Evolutionary conservation across 1,140 invertebrate species (phyloP).

Genomic region (Hirudo medicinalis): DNA sequence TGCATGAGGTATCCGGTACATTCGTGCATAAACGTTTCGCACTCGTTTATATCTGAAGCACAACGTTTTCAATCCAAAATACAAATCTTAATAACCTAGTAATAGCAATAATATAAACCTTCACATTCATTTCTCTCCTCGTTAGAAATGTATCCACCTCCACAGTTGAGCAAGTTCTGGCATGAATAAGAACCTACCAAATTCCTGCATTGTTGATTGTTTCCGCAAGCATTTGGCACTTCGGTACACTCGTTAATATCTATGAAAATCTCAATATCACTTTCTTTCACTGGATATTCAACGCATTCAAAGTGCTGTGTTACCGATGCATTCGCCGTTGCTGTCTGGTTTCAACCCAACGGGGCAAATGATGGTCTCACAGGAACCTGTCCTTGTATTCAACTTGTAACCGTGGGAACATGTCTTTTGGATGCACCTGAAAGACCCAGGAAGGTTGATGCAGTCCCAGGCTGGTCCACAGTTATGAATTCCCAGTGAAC

Average conservation of each 20-base stretch:
- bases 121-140: constrained; percentile 39
- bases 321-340: constrained; percentile 45
- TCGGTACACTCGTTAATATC: constrained; percentile 51
- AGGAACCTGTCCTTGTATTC: constrained; percentile 29
- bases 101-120: constrained; percentile 18
- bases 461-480: constrained; percentile 68
- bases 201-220: constrained; percentile 39
- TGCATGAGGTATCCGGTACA: constrained; percentile 52
- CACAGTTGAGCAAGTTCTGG: constrained; percentile 46
- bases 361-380: constrained; percentile 40
- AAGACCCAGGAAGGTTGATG: constrained; percentile 67
- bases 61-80: neutral
- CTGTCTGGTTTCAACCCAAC: constrained; percentile 42
- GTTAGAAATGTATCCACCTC: constrained; percentile 36
- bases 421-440: constrained; percentile 53
- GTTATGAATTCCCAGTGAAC: constrained; percentile 61
- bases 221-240: constrained; percentile 33
- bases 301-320: constrained; percentile 21
- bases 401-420: constrained; percentile 42
- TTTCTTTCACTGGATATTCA: constrained; percentile 10
- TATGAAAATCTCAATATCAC: constrained; percentile 28
- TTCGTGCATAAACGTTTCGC: constrained; percentile 57
- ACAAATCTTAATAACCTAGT: neutral
- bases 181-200: constrained; percentile 35
- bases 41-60: constrained; percentile 58